Evolutionary conservation across 1,140 invertebrate genomes (phyloP), one percentile per base, ranked within the genome.

Genomic region (Apis cerana): DNA sequence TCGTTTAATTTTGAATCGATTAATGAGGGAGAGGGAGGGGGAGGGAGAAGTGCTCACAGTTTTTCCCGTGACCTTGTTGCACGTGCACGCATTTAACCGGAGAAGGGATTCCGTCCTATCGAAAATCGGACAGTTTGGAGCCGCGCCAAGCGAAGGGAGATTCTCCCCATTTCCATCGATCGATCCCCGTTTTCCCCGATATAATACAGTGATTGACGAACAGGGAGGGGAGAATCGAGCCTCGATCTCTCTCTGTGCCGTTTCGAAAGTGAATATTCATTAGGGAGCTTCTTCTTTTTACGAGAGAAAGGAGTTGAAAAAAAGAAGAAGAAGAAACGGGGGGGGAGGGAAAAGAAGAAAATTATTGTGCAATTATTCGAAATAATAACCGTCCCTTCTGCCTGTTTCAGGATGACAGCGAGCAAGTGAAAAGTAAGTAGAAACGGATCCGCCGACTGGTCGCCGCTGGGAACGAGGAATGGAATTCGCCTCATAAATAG

Each of bases 361-460:
- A n/a, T n/a, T n/a, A n/a, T n/a, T n/a, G 33, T 4, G 33, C 33
- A 3, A 3, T 3, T 4, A 33, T 13, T 64, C 50, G 71, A 19
- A 50, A 10, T 43, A 27, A 27, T 1, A 1, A 33, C 3, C 33
- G 2, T 13, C 1, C 71, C 87, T 88, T 75, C n/a, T n/a, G 85
- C 88, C 74, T 94, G 85, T 95, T 95, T 88, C 94, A 96, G 95
- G 96, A 96, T 88, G 95, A 96, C 27, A 27, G 27, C 72, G 95
- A 96, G 90, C 95, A 96, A 91, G 93, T 96, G 48, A 93, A 94
- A 87, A 95, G 95, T 96, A 91, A 95, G 96, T 95, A 87, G 17
- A 65, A 69, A 50, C 68, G 68, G 17, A 56, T 33, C 33, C 33
- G 33, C 33, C 2, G 2, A 3, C 33, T 33, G 33, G 2, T 3